Conservation (phyloP, 2,888 invertebrate genomes). For the Orthosia gracilis region DNA sequence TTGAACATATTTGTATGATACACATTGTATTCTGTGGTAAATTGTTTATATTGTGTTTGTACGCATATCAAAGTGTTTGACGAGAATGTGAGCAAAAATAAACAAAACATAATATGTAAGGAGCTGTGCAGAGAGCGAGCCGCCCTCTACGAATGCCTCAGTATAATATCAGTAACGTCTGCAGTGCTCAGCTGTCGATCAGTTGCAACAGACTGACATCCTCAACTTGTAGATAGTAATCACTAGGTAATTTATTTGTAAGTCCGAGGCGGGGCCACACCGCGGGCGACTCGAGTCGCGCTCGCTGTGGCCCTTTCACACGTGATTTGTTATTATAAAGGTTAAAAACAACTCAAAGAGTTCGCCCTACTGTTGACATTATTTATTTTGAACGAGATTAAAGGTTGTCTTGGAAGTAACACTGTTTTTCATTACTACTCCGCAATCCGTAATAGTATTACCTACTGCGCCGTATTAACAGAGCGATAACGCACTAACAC, state of each 20-base stretch:
- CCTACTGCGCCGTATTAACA: no score
- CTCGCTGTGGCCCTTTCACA: slow-evolving; percentile 57
- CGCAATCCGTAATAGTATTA: no score
- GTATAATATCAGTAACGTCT: slow-evolving; percentile 31
- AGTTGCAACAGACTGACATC: slow-evolving; percentile 79
- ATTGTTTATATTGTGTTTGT: background rate
- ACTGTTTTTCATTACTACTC: slow-evolving; percentile 69
- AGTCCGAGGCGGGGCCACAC: slow-evolving; percentile 54
- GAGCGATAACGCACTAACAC: no score
- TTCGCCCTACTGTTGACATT: slow-evolving; percentile 89
- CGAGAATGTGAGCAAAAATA: slow-evolving; percentile 31
- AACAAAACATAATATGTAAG: slow-evolving; percentile 4
- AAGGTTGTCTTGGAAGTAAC: slow-evolving; percentile 88
- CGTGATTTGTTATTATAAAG: slow-evolving; percentile 87
- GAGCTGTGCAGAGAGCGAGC: slow-evolving; percentile 1
- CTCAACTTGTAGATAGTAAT: slow-evolving; percentile 79
- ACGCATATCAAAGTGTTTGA: slow-evolving; percentile 27
- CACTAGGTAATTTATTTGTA: slow-evolving; percentile 80
- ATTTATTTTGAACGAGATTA: slow-evolving; percentile 90
- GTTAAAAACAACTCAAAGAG: slow-evolving; percentile 88
- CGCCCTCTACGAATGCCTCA: slow-evolving; percentile 39
- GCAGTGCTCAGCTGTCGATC: slow-evolving; percentile 22
- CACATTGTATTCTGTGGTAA: background rate
- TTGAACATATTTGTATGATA: background rate
- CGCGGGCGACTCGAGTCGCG: background rate